Conservation (phyloP, 2,113 vertebrate species). For the Pseudorectes ferrugineus region DNA sequence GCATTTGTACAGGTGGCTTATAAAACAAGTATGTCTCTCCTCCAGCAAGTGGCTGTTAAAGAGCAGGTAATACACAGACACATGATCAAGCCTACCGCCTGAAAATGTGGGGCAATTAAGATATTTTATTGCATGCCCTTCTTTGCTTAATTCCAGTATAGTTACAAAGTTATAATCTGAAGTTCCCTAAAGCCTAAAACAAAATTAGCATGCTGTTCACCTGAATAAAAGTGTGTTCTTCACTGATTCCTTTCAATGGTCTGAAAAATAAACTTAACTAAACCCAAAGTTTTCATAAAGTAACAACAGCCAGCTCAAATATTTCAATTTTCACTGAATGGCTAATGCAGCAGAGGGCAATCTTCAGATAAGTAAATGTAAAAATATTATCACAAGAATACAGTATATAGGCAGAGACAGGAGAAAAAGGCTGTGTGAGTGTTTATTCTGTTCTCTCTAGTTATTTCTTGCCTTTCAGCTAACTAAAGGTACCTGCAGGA, state of each 20-base stretch:
- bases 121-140: constrained; percentile 23
- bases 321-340: neutral
- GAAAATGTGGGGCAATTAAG: constrained; percentile 37
- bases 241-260: neutral
- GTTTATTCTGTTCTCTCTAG: neutral
- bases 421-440: neutral
- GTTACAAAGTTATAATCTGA: neutral
- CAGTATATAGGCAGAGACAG: neutral
- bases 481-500: neutral
- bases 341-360: neutral
- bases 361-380: neutral
- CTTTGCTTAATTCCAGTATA: neutral
- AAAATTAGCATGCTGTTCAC: neutral
- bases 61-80: neutral
- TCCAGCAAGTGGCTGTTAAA: constrained; percentile 21
- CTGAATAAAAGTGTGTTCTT: neutral
- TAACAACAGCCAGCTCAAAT: neutral
- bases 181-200: neutral
- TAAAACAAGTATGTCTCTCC: constrained; percentile 29
- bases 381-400: neutral
- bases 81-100: neutral
- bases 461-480: neutral
- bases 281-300: neutral
- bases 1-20: constrained; percentile 46
- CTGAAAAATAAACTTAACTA: neutral